Conservation (phyloP, 2,888 invertebrate species). For the Drosophila imparisetae region DNA sequence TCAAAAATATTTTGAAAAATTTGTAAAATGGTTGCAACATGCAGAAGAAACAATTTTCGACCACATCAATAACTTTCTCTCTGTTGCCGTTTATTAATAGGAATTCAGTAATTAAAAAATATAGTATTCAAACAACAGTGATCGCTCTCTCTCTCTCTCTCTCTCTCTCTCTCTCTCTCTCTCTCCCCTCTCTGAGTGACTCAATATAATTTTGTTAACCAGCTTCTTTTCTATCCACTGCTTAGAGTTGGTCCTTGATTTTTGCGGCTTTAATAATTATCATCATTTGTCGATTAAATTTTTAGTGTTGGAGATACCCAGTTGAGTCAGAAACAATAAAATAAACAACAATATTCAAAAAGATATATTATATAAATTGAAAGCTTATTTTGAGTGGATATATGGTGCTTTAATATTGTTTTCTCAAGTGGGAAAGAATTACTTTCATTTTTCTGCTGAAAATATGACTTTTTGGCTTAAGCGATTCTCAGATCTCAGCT, state of each 20-base stretch:
- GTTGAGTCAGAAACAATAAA: not conserved
- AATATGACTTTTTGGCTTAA: not conserved
- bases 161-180: not conserved
- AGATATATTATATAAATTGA: not conserved
- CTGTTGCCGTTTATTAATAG: too few species aligned
- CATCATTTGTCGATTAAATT: conserved; percentile 35
- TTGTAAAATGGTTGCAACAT: too few species aligned
- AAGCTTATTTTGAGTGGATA: not conserved
- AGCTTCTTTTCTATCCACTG: not conserved
- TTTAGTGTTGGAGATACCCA: conserved; percentile 2
- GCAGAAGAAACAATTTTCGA: too few species aligned
- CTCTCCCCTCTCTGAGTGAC: not conserved
- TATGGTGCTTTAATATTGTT: not conserved
- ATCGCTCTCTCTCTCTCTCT: too few species aligned
- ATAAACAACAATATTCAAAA: not conserved
- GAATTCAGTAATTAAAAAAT: too few species aligned
- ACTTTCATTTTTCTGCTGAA: not conserved
- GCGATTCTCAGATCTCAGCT: not conserved
- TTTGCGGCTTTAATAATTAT: conserved; percentile 40
- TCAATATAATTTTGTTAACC: too few species aligned
- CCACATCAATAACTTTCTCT: not conserved
- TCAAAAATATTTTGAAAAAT: conserved; percentile 19
- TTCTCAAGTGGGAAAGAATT: not conserved
- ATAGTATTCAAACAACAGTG: too few species aligned
- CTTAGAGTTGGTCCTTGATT: conserved; percentile 40